These are phyloP conservation scores for Apogon talboti DNA, from an alignment of 2,797 vertebrate species.

Conservation along the genomic window DNA sequence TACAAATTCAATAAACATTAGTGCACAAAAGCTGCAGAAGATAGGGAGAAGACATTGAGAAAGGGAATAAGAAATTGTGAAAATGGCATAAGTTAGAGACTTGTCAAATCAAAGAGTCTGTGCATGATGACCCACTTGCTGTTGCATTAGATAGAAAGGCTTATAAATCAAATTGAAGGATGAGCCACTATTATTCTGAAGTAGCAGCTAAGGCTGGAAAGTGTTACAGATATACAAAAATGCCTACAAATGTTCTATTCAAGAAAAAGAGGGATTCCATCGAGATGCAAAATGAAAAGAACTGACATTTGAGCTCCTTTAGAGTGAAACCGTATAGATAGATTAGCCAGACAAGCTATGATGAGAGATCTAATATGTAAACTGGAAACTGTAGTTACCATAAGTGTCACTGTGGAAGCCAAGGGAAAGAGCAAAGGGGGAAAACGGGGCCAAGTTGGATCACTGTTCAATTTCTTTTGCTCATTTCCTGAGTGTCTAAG, in stretches of 20 bases:
- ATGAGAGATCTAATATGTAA: slow-evolving; percentile 38
- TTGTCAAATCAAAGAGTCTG: background rate
- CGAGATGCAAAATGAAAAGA: background rate
- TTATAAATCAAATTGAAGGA: slow-evolving; percentile 9
- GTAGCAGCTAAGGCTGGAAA: background rate
- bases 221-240: background rate
- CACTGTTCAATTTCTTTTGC: slow-evolving; percentile 55
- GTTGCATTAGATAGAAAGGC: slow-evolving; percentile 10
- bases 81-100: slow-evolving; percentile 21
- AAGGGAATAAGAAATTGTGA: background rate
- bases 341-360: slow-evolving; percentile 28
- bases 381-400: slow-evolving; percentile 43
- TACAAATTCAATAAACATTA: background rate
- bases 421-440: slow-evolving; percentile 37
- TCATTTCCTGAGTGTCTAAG: slow-evolving; percentile 70
- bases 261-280: background rate
- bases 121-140: slow-evolving; percentile 4
- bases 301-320: slow-evolving; percentile 32
- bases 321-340: slow-evolving; percentile 17
- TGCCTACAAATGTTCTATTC: background rate
- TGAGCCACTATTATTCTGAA: slow-evolving; percentile 10
- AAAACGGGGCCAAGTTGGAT: slow-evolving; percentile 68
- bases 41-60: background rate
- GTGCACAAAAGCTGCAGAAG: too few species aligned
- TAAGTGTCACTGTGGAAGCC: slow-evolving; percentile 35